Evolutionary conservation across 92 coral and sea anemone genomes (phyloP), one percentile per base, ranked within the genome.

Genomic region (Zoanthus gigantus): DNA sequence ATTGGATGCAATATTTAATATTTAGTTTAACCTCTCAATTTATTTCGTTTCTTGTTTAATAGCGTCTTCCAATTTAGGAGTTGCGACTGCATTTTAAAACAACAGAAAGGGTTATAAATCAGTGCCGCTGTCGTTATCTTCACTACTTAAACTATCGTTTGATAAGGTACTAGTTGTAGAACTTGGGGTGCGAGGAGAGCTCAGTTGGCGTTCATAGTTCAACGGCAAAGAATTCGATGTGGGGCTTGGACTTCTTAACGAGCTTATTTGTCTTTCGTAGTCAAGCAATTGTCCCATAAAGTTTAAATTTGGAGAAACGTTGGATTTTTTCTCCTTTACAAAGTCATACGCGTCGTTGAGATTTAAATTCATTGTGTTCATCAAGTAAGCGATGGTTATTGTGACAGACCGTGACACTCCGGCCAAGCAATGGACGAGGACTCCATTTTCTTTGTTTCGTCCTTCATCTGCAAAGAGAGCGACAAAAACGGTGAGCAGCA

Each of bases 231-330:
- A 88, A 56, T 95, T 95, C 0, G 99, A 90, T 0, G 99, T 96
- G 6, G 96, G 98, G 69, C 99, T 93, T 7, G 91, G 90, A 0
- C 93, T 89, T 52, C 88, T 89, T 6, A 98, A 98, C 0, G 94
- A 91, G 52, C 84, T 84, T 3, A 95, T 88, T 6, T 95, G 94
- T 31, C 98, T 92, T 82, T 97, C 99, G 86, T 92, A 97, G 65
- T 97, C 99, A 42, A 97, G 84, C 6, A 97, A 87, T 71, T 97
- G 99, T n/a, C 99, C 99, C 99, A 97, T 97, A 65, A 97, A 97
- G 90, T 96, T 95, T 28, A 97, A 94, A 74, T 97, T 97, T 5
- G 99, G 99, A 12, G 98, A 95, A 10, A 97, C 98, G 67, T 96
- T 96, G 28, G 99, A 93, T 88, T 97, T 97, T 77, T 96, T 94